Percentiles rank a stretch among this genome's conserved stretches.
Evolutionary conservation across 30 jellyfish, hydroid and myxozoan species (phyloP).

Genomic region (Hydractinia symbiolongicarpus): DNA sequence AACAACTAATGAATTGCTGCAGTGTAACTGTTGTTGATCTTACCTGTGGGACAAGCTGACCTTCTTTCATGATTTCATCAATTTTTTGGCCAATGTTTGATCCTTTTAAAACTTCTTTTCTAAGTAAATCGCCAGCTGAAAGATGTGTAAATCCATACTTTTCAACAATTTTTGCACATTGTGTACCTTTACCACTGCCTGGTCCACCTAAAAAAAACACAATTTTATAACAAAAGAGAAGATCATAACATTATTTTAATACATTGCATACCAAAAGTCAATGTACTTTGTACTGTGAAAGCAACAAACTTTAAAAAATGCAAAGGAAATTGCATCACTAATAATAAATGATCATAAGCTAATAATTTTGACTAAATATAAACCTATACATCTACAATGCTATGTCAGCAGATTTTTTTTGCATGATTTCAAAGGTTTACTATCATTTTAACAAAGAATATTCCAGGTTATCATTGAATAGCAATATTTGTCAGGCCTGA

Average conservation of each 20-base stretch:
- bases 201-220: slow-evolving; percentile 84
- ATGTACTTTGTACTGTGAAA: no score
- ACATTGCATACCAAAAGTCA: not conserved
- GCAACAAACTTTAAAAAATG: no score
- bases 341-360: no score
- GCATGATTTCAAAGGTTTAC: no score
- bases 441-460: no score
- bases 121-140: slow-evolving; percentile 87
- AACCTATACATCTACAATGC: no score
- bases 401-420: no score
- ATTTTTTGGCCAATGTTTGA: slow-evolving; percentile 54
- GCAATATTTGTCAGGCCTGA: no score
- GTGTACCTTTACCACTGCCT: slow-evolving; percentile 98
- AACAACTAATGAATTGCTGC: no score
- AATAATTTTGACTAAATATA: no score
- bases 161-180: slow-evolving; percentile 68
- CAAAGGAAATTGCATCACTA: not conserved
- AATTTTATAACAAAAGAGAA: not conserved
- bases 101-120: slow-evolving; percentile 57
- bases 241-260: not conserved
- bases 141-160: slow-evolving; percentile 62
- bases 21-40: no score
- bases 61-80: slow-evolving; percentile 61
- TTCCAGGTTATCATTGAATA: no score
- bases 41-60: slow-evolving; percentile 97